Conservation (phyloP, 2,888 invertebrate species). For the Toxonevra muliebris region DNA sequence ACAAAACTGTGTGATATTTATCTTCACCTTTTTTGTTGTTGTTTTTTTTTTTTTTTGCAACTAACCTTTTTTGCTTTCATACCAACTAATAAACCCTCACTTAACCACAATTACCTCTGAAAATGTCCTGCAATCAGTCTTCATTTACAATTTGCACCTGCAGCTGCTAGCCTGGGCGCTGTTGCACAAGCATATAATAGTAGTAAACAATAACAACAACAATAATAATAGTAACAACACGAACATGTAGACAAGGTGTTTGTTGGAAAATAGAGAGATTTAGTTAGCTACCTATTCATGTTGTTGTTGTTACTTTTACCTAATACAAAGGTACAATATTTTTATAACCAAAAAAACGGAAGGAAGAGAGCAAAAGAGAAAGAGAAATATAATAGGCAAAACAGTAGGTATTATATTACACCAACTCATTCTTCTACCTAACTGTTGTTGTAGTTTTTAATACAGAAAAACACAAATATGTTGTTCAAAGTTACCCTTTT, state of each 20-base stretch:
- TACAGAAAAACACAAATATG: conserved; percentile 15
- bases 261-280: not conserved
- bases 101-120: conserved; percentile 57
- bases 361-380: not conserved
- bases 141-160: conserved; percentile 54
- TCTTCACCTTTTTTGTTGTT: too few relatives aligned
- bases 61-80: conserved; percentile 47
- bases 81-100: conserved; percentile 56
- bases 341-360: not conserved
- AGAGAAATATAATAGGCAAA: not conserved
- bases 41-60: too few relatives aligned
- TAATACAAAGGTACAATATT: too few relatives aligned
- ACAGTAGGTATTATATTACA: not conserved
- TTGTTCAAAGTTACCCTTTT: conserved; percentile 16
- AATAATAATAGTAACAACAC: not conserved
- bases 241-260: not conserved
- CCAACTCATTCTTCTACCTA: not conserved
- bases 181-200: conserved; percentile 22
- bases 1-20: too few relatives aligned
- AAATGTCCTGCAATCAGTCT: conserved; percentile 60
- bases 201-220: conserved; percentile 26
- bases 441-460: conserved; percentile 17
- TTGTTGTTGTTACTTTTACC: too few relatives aligned
- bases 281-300: too few relatives aligned
- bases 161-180: not conserved